Percentiles rank a stretch among this genome's conserved stretches.
Conservation (phyloP, 2,797 vertebrate species). For the Epinephelus awoara region DNA sequence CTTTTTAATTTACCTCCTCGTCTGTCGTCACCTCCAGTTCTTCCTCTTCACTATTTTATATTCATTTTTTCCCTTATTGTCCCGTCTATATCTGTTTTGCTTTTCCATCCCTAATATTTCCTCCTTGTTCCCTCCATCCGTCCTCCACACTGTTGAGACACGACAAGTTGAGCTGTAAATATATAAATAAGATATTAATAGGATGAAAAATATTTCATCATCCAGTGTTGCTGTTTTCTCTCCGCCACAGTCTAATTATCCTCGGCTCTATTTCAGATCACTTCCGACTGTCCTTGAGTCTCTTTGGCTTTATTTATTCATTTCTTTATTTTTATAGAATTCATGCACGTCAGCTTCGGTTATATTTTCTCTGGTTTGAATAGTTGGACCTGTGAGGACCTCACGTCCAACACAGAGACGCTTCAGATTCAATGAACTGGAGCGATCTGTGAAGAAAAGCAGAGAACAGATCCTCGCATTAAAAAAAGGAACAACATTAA, state of each 20-base stretch:
- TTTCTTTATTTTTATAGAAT: not conserved
- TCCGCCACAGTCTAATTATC: not conserved
- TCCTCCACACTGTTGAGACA: not conserved
- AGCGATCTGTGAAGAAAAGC: not conserved
- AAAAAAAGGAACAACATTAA: not conserved
- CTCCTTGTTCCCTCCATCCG: not conserved
- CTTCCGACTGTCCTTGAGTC: not conserved
- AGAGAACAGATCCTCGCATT: not conserved
- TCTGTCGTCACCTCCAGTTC: not conserved
- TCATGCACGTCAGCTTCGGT: not conserved
- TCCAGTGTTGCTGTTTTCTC: not conserved
- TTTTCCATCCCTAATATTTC: too few species aligned
- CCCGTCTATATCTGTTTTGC: too few species aligned
- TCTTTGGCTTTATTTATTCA: not conserved
- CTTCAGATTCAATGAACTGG: too few species aligned
- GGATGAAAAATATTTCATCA: not conserved
- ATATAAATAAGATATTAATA: not conserved
- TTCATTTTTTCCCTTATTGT: too few species aligned
- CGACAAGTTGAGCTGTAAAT: not conserved
- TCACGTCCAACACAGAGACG: too few species aligned
- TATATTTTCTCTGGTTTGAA: not conserved
- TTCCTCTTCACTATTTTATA: not conserved
- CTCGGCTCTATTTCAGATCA: not conserved
- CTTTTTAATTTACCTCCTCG: not conserved
- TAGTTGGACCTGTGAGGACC: too few species aligned